phyloP scores from a whole-genome alignment of 1,140 invertebrate genomes.

The Xylocopa sonorina region DNA sequence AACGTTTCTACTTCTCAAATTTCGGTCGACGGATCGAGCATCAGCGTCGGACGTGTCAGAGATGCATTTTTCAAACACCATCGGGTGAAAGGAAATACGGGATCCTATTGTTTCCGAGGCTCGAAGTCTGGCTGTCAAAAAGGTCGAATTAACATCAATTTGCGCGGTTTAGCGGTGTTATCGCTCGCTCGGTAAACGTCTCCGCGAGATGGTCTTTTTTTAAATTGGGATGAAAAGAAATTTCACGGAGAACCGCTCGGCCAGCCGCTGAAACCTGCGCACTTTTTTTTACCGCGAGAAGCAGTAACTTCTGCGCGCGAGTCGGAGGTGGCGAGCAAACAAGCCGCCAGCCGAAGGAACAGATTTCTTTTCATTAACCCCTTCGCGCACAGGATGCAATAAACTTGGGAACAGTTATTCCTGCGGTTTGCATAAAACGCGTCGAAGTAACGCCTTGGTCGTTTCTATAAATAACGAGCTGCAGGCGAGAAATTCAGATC shows the following conservation, averaged over 20 bases:
- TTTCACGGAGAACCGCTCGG: neutral
- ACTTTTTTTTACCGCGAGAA: neutral
- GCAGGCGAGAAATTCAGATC: neutral
- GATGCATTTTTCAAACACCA: neutral
- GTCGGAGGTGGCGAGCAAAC: neutral
- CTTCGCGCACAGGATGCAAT: neutral
- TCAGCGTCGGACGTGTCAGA: too few relatives aligned
- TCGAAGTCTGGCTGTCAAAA: neutral
- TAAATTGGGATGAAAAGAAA: neutral
- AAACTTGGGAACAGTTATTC: neutral
- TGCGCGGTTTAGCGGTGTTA: constrained; percentile 29
- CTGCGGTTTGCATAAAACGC: neutral
- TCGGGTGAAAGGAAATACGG: neutral
- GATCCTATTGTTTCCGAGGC: neutral
- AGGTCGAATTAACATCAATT: constrained; percentile 33
- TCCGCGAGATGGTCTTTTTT: neutral
- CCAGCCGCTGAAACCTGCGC: too few relatives aligned
- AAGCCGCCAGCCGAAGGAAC: neutral
- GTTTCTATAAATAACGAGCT: neutral
- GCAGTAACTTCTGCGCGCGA: neutral
- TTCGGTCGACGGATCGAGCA: too few relatives aligned
- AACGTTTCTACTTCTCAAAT: too few relatives aligned
- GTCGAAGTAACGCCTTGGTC: neutral
- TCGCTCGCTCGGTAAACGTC: constrained; percentile 10
- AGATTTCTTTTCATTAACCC: neutral